Percentiles rank a stretch among this genome's conserved stretches.
Evolutionary conservation across 1,140 invertebrate genomes (phyloP).

Genomic region (Lasioglossum baleicum): DNA sequence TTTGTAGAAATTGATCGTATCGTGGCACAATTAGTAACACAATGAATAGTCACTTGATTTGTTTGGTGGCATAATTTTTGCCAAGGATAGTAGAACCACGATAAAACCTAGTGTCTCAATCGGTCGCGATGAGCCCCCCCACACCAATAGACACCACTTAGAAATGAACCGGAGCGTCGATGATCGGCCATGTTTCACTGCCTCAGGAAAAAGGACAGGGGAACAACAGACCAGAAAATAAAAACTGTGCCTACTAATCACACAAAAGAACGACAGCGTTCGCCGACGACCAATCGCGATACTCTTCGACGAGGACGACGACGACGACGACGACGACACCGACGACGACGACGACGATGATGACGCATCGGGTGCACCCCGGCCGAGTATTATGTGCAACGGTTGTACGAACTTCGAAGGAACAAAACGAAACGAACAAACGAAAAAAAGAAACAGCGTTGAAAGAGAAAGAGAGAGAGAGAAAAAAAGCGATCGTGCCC

Average conservation of each 20-base stretch:
- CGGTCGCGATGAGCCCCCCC: not conserved
- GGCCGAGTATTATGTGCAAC: not conserved
- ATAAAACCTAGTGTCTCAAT: not conserved
- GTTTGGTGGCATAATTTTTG: too few species aligned
- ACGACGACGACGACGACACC: too few species aligned
- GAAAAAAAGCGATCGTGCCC: slow-evolving; percentile 9
- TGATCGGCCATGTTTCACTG: not conserved
- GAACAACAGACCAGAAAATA: not conserved
- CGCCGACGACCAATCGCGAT: not conserved
- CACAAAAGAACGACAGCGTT: not conserved
- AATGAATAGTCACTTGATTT: too few species aligned
- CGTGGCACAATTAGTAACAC: too few species aligned
- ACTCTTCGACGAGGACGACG: not conserved
- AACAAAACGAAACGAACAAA: not conserved
- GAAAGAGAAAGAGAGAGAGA: not conserved
- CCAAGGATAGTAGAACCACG: not conserved
- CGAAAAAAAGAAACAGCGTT: not conserved
- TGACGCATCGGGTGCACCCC: not conserved
- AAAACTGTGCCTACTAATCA: not conserved
- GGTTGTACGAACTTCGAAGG: not conserved
- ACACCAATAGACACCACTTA: not conserved
- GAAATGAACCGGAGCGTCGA: not conserved
- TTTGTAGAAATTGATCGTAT: too few species aligned
- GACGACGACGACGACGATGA: too few species aligned
- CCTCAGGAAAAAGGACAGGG: not conserved